phyloP scores from a whole-genome alignment of 2,113 vertebrate genomes.

The Mustelus asterias region DNA sequence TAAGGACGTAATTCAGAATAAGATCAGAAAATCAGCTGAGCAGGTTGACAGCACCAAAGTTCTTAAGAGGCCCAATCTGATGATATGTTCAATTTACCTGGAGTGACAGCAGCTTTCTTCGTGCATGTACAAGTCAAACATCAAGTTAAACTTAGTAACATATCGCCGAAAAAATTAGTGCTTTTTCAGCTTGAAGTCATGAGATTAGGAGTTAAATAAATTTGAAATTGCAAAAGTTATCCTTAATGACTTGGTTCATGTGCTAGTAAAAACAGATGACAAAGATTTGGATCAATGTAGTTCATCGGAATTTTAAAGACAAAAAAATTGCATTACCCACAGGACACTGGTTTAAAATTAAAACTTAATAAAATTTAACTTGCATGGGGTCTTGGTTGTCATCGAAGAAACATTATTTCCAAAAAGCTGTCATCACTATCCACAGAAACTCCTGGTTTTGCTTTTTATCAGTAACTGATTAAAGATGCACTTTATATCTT shows the following conservation, averaged over 20 bases:
- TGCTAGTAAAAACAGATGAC: background rate
- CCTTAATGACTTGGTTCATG: background rate
- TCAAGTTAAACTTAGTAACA: background rate
- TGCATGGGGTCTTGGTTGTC: background rate
- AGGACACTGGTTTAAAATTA: background rate
- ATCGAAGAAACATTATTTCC: background rate
- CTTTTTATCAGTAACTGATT: background rate
- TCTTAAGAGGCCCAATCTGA: background rate
- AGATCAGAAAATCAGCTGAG: background rate
- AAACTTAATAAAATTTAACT: background rate
- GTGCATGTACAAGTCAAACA: background rate
- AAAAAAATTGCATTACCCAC: background rate
- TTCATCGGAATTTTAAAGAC: background rate
- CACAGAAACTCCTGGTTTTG: background rate
- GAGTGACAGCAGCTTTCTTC: background rate
- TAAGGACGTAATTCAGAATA: background rate
- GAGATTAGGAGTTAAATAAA: background rate
- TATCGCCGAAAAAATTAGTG: background rate
- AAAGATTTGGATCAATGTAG: background rate
- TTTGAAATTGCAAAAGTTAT: background rate
- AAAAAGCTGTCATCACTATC: background rate
- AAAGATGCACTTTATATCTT: background rate
- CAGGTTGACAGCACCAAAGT: background rate
- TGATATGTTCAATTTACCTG: background rate
- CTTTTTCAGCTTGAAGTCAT: background rate